A percentile compares a stretch with the other conserved stretches of the same genome.
These are phyloP conservation scores for Diabrotica balteata DNA, from an alignment of 2,888 invertebrate genomes.

Conservation along the genomic window DNA sequence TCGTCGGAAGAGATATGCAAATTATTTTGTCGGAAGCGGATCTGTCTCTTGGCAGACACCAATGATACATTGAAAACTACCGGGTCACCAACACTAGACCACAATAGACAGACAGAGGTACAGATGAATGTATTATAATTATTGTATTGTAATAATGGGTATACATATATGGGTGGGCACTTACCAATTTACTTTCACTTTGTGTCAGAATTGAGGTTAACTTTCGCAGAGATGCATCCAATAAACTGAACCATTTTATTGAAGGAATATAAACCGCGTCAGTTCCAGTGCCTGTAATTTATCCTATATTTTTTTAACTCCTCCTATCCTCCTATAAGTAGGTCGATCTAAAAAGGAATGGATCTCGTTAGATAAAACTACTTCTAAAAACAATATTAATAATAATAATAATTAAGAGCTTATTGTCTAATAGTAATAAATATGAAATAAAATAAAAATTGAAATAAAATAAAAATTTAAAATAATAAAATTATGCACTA, in stretches of 20 bases:
- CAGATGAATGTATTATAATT: neutral
- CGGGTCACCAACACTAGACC: neutral
- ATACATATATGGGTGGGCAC: neutral
- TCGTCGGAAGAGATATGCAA: constrained; percentile 2
- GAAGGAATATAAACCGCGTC: constrained; percentile 2
- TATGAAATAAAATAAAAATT: neutral
- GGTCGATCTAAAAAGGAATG: constrained; percentile 6
- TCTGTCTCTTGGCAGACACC: constrained; percentile 6
- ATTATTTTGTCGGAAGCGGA: constrained; percentile 15
- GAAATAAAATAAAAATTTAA: too few species aligned
- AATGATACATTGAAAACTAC: constrained; percentile 3
- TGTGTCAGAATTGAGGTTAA: constrained; percentile 9
- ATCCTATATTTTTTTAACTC: constrained; percentile 12
- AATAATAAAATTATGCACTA: constrained; percentile 10
- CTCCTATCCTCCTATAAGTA: too few species aligned
- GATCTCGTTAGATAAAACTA: neutral
- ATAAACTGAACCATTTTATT: constrained; percentile 14
- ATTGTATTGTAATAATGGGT: neutral
- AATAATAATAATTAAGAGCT: neutral
- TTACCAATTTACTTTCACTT: constrained; percentile 13
- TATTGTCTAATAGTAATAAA: neutral
- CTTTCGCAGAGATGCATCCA: constrained; percentile 12
- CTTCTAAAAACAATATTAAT: neutral
- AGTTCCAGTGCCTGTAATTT: constrained; percentile 5
- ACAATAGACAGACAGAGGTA: neutral